Conservation (phyloP, 2,888 invertebrate genomes). For the Nipponacmea schrenckii region DNA sequence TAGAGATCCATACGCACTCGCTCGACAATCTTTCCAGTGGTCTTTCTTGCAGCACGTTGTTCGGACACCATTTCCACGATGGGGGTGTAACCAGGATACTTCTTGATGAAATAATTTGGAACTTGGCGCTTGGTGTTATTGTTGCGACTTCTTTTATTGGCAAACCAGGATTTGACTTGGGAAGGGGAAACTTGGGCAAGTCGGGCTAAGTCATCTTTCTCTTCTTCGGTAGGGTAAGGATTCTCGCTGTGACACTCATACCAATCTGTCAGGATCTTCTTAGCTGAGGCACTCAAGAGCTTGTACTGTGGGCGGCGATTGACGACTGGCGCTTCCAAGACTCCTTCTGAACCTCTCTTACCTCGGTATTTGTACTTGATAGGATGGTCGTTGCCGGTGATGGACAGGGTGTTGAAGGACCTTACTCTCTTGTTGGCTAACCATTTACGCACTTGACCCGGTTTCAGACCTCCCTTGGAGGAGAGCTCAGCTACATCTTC, state of each 20-base stretch:
- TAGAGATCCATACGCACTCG: neutral
- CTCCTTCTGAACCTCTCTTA: conserved; percentile 21
- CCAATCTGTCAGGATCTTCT: conserved; percentile 46
- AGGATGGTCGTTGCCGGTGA: conserved; percentile 59
- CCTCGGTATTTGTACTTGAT: conserved; percentile 50
- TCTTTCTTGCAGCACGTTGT: conserved; percentile 33
- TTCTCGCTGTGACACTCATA: conserved; percentile 43
- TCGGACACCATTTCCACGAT: conserved; percentile 46
- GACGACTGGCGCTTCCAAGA: neutral
- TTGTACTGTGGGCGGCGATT: conserved; percentile 33
- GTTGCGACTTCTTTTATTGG: conserved; percentile 55
- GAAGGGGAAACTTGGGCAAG: conserved; percentile 41
- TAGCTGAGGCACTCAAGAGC: conserved; percentile 37
- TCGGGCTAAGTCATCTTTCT: conserved; percentile 46
- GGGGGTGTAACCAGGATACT: conserved; percentile 44
- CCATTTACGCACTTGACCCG: conserved; percentile 60
- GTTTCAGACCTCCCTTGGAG: conserved; percentile 41
- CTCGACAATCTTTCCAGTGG: neutral
- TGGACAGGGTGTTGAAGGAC: conserved; percentile 59
- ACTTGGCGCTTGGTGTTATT: conserved; percentile 53
- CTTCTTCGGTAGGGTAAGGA: conserved; percentile 53
- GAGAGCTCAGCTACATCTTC: conserved; percentile 46
- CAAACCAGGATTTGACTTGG: conserved; percentile 60
- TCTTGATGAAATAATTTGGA: conserved; percentile 54
- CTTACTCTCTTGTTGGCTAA: conserved; percentile 62